Conservation (phyloP, 2,888 invertebrate genomes). For the Carabus problematicus region DNA sequence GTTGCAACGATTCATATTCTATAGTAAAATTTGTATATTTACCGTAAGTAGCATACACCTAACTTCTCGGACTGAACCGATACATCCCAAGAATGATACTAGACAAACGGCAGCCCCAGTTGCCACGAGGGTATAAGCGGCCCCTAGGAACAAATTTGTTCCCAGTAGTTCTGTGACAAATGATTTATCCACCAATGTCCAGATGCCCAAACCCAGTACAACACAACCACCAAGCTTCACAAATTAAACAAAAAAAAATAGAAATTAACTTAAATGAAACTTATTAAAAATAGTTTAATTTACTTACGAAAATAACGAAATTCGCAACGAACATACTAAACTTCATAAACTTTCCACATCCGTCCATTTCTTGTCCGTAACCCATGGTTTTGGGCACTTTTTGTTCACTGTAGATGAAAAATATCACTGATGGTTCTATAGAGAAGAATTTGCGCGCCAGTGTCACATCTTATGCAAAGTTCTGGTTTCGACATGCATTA, state of each 20-base stretch:
- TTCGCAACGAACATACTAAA: conserved; percentile 84
- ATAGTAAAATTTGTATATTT: conserved; percentile 54
- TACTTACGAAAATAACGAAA: conserved; percentile 85
- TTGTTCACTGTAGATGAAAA: conserved; percentile 7
- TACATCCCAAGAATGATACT: conserved; percentile 89
- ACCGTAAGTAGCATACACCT: conserved; percentile 93
- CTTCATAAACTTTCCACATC: conserved; percentile 89
- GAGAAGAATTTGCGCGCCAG: conserved; percentile 19
- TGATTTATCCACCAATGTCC: conserved; percentile 84
- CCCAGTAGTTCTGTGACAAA: conserved; percentile 86
- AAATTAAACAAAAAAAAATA: conserved; percentile 47
- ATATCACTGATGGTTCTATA: neutral
- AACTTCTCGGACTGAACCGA: conserved; percentile 93
- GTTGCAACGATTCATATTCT: no score
- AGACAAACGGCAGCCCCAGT: conserved; percentile 83
- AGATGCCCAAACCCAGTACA: conserved; percentile 81
- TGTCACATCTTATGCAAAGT: neutral
- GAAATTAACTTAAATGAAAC: conserved; percentile 11
- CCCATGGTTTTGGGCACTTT: conserved; percentile 64
- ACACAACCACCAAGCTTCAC: conserved; percentile 78
- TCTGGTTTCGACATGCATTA: conserved; percentile 31
- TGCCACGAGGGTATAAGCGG: conserved; percentile 83
- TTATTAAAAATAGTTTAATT: conserved; percentile 13
- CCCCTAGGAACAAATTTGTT: conserved; percentile 85
- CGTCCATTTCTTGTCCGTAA: conserved; percentile 83